Percentiles rank a stretch among this genome's conserved stretches.
phyloP scores from a whole-genome alignment of 2,113 vertebrate species.

The Lepisosteus osseus region DNA sequence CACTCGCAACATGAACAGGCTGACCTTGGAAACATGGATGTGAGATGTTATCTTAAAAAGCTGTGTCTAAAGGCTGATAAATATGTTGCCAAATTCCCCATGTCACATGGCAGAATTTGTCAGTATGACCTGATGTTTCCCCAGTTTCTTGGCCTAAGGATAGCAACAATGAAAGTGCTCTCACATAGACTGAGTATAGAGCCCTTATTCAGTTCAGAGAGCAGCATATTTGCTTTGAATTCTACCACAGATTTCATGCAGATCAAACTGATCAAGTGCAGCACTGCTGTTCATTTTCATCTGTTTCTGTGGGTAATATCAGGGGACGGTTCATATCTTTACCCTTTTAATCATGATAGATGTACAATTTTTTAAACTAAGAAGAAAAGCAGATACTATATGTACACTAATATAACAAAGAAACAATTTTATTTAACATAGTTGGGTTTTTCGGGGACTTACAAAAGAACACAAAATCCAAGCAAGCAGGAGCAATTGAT shows the following conservation, averaged over 20 bases:
- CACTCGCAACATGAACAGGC: neutral
- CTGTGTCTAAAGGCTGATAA: neutral
- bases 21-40: neutral
- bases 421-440: too few relatives aligned
- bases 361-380: too few relatives aligned
- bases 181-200: neutral
- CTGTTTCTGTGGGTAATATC: too few relatives aligned
- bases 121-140: neutral
- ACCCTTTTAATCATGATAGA: too few relatives aligned
- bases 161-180: neutral
- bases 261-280: too few relatives aligned
- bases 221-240: neutral
- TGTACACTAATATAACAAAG: too few relatives aligned
- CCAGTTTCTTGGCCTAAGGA: neutral
- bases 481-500: too few relatives aligned
- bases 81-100: neutral
- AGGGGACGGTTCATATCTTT: too few relatives aligned
- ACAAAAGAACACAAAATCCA: too few relatives aligned
- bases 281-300: too few relatives aligned
- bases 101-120: neutral
- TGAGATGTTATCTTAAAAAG: conserved; percentile 1
- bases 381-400: too few relatives aligned
- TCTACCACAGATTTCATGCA: neutral
- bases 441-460: too few relatives aligned
- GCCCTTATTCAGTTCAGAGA: neutral